Percentiles rank a stretch among this genome's conserved stretches.
These are phyloP conservation scores for Sminthurinus aureus DNA, from an alignment of 2,888 invertebrate genomes.

Conservation along the genomic window DNA sequence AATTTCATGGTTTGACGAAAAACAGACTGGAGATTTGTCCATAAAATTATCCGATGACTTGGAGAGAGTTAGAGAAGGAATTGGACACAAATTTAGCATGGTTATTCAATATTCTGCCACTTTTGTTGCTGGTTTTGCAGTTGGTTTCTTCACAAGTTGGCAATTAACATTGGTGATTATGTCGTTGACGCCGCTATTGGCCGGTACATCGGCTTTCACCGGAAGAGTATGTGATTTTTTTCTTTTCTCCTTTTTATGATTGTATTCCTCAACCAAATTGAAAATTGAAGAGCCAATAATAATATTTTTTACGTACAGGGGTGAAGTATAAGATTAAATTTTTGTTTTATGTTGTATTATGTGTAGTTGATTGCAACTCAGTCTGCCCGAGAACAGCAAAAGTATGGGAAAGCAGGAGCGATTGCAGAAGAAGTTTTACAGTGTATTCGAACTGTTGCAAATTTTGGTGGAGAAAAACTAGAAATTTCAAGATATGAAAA, in stretches of 20 bases:
- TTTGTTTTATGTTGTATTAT: conserved; percentile 11
- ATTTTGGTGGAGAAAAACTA: conserved; percentile 64
- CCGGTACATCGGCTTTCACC: conserved; percentile 63
- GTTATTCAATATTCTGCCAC: conserved; percentile 64
- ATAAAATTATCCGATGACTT: conserved; percentile 67
- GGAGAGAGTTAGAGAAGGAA: conserved; percentile 65
- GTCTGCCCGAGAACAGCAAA: conserved; percentile 64
- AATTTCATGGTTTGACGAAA: conserved; percentile 63
- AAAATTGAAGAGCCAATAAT: background rate
- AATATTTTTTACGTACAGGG: background rate
- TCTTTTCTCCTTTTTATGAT: background rate
- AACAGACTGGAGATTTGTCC: conserved; percentile 65
- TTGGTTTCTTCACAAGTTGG: conserved; percentile 67
- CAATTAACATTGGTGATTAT: conserved; percentile 68
- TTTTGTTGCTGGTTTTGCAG: conserved; percentile 64
- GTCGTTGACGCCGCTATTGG: conserved; percentile 66
- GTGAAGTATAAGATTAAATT: background rate
- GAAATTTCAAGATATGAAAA: conserved; percentile 63
- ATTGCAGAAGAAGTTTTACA: conserved; percentile 65
- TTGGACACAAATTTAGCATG: conserved; percentile 66
- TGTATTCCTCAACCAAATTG: background rate
- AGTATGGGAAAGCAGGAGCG: conserved; percentile 66
- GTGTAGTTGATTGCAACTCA: conserved; percentile 64
- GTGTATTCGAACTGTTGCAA: conserved; percentile 63
- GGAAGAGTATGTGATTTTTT: conserved; percentile 61